Evolutionary conservation across 1,140 invertebrate genomes (phyloP).

Genomic region (Drosophila tropicalis): DNA sequence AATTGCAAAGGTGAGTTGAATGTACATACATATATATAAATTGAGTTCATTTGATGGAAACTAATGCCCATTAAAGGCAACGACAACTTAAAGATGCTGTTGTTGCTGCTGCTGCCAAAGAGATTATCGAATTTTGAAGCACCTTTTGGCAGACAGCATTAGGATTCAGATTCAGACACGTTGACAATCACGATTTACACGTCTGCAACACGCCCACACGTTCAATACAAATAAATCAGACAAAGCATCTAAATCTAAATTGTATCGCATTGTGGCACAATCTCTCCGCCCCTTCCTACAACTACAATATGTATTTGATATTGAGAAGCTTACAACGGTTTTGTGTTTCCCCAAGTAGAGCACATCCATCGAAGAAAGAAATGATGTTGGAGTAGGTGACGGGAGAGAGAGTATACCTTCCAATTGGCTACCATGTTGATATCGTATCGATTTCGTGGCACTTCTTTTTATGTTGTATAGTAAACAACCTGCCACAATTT

Average conservation of each 20-base stretch:
- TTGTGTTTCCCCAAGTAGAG: slow-evolving; percentile 10
- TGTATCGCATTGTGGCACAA: slow-evolving; percentile 46
- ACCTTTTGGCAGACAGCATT: slow-evolving; percentile 18
- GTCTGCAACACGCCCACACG: slow-evolving; percentile 20
- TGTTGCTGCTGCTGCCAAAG: background rate
- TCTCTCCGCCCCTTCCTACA: slow-evolving; percentile 28
- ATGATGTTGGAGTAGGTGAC: background rate
- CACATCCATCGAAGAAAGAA: background rate
- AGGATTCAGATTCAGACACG: slow-evolving; percentile 4
- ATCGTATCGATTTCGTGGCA: slow-evolving; percentile 41
- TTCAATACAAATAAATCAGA: slow-evolving; percentile 56
- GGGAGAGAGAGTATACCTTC: slow-evolving; percentile 21
- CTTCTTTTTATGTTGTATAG: background rate
- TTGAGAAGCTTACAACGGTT: slow-evolving; percentile 4
- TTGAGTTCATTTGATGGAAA: too few relatives aligned
- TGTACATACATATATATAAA: too few relatives aligned
- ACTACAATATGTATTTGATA: slow-evolving; percentile 12
- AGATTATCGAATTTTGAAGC: slow-evolving; percentile 31
- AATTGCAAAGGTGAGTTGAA: background rate
- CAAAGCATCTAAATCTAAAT: slow-evolving; percentile 43
- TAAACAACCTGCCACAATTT: slow-evolving; percentile 16
- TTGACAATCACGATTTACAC: slow-evolving; percentile 4
- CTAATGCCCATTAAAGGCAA: too few relatives aligned
- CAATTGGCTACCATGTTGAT: slow-evolving; percentile 53
- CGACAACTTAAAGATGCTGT: slow-evolving; percentile 8